Evolutionary conservation across 2,113 vertebrate genomes (phyloP), one percentile per base, ranked within the genome.

Genomic region (Mesitornis unicolor): DNA sequence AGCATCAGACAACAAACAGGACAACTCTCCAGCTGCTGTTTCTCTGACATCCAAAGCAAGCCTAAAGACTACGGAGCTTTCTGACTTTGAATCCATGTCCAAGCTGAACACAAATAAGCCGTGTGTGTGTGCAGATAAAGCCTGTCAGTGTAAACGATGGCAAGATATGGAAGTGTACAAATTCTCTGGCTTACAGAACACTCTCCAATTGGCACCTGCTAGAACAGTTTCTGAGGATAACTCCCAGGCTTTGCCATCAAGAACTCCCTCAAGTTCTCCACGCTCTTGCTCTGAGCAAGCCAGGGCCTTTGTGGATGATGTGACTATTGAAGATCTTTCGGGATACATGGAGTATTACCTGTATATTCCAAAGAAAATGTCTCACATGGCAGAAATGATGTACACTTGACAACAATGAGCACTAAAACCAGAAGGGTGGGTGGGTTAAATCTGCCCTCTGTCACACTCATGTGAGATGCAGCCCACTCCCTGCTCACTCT

Each of bases 381-480:
- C 99, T 17, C 99, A 99, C 98, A 99, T 99, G 99, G 99, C 99
- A 25, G 99, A 99, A 97, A 99, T 99, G 99, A 99, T 99, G 99
- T 99, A 99, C 98, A 99, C 99, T 94, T 99, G 98, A 98, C 50
- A 95, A 60, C 57, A 74, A 25, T 3, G 64, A 79, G 63, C 61
- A 56, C 74, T 83, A 25, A 45, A 68, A 42, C 28, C 45, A 68
- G 78, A 76, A 92, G 92, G 75, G 94, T 91, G 93, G 77, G 77
- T 91, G 89, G 79, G 92, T 94, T 91, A 84, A 64, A 74, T 97
- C 90, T 95, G 84, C 68, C 85, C 43, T 92, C 35, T 14, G 63
- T 96, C 90, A 82, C 81, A 9, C 85, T 92, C 85, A 26, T 69
- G 85, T 94, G 96, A 96, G 96, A 83, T 95, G 93, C 93, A 96